Evolutionary conservation across 2,888 invertebrate genomes (phyloP).

Genomic region (Eilema griseolum): DNA sequence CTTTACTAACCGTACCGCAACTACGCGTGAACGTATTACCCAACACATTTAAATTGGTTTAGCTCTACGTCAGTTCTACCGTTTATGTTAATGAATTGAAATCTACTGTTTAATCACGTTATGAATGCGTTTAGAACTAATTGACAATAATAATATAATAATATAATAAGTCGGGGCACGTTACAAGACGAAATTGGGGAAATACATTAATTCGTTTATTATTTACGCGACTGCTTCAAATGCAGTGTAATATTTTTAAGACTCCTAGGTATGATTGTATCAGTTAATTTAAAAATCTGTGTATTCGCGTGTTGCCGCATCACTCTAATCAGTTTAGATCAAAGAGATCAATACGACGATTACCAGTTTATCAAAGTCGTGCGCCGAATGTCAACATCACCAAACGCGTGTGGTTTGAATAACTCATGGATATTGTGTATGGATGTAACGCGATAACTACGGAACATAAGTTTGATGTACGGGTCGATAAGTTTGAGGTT

Average conservation of each 20-base stretch:
- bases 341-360: slow-evolving; percentile 28
- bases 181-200: not conserved
- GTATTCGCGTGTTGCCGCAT: not conserved
- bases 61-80: too few relatives aligned
- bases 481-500: slow-evolving; percentile 2
- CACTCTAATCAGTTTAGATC: slow-evolving; percentile 25
- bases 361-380: slow-evolving; percentile 19
- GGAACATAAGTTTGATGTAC: not conserved
- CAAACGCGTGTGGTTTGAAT: slow-evolving; percentile 21
- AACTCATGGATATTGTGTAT: slow-evolving; percentile 13
- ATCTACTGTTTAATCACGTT: too few relatives aligned
- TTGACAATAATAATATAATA: too few relatives aligned
- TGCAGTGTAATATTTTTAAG: not conserved
- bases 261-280: not conserved
- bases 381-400: slow-evolving; percentile 23
- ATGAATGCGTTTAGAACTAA: too few relatives aligned
- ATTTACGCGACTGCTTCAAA: too few relatives aligned
- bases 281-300: not conserved
- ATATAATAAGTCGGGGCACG: too few relatives aligned
- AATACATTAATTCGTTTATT: not conserved
- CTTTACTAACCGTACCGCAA: too few relatives aligned
- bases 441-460: slow-evolving; percentile 9
- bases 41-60: too few relatives aligned
- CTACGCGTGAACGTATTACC: too few relatives aligned
- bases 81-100: too few relatives aligned